Percentiles rank a stretch among this genome's conserved stretches.
Evolutionary conservation across 2,113 vertebrate genomes (phyloP).

Genomic region (Piaya cayana): DNA sequence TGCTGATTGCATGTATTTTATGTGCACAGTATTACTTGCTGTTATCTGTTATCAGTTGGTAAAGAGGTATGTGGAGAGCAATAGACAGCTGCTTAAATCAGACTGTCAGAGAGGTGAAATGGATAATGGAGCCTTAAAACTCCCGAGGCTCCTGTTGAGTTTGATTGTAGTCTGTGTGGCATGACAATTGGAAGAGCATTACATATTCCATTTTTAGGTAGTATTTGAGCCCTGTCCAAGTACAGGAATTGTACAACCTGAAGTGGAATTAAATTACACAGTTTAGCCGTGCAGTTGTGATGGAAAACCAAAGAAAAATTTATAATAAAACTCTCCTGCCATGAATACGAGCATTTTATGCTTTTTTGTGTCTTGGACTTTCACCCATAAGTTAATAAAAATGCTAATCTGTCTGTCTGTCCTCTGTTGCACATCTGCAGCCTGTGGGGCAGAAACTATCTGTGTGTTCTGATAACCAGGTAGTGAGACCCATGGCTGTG

Average conservation of each 20-base stretch:
- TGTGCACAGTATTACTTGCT: not conserved
- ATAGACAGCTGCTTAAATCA: not conserved
- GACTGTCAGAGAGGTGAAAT: not conserved
- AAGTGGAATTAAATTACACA: not conserved
- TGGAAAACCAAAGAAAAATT: not conserved
- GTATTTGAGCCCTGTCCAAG: not conserved
- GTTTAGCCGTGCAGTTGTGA: not conserved
- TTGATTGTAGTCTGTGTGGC: not conserved
- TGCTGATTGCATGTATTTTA: not conserved
- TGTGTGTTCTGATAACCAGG: not conserved
- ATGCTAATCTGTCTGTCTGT: not conserved
- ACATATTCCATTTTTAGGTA: not conserved
- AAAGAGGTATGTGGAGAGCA: not conserved
- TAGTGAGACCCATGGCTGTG: not conserved
- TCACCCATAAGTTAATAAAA: not conserved
- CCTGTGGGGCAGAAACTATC: not conserved
- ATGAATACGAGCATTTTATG: not conserved
- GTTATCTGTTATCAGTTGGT: not conserved
- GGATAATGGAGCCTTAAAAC: not conserved
- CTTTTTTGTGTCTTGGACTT: not conserved
- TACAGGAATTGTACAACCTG: not conserved
- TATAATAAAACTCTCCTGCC: not conserved
- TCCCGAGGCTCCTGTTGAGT: not conserved
- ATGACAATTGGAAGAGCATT: not conserved
- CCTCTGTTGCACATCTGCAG: not conserved